Evolutionary conservation across 2,797 vertebrate species (phyloP), one percentile per base, ranked within the genome.

Genomic region (Otolemur crassicaudatus): DNA sequence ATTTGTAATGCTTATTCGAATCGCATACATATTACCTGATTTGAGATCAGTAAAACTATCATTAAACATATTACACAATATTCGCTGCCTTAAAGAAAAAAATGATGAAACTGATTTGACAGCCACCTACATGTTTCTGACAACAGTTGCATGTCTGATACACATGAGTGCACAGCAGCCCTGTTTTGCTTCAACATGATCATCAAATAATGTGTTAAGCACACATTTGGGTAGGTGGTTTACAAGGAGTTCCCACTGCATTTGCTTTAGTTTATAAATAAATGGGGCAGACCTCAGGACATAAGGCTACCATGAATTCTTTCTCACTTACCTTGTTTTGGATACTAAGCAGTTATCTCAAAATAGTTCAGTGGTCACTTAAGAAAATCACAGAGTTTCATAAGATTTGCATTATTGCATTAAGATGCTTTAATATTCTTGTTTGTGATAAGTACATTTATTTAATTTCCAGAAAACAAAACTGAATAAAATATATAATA

Each of bases 191-290:
- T 91, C 85, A 75, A 67, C 53, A 20, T 53, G n/a, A 79, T 92
- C 65, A 92, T 58, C 85, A 85, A 75, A 81, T 97, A 89, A 96
- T 75, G 85, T 94, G 82, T 89, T 92, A 92, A 79, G 79, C 77
- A 19, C 94, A 79, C 75, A 40, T 94, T 72, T 82, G 46, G 61
- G 58, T 37, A 75, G 25, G 61, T 70, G n/a, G 19, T 72, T 80
- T 77, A 43, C 65, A 37, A 75, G 87, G 63, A 29, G 3, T 25
- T 65, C 80, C 76, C 40, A 0, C 29, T 37, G 25, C 56, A 7
- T 93, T 79, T 73, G 70, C 25, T 70, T 87, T 73, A 49, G 43
- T 14, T 65, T 4, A 0, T 19, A 40, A 53, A n/a, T 22, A 49
- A 63, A 17, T 67, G 23, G 23, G 43, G 67, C 73, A 87, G 70